Percentiles rank a stretch among this genome's conserved stretches.
phyloP scores from a whole-genome alignment of 2,888 invertebrate species.

The Phanerotoma sp. region DNA sequence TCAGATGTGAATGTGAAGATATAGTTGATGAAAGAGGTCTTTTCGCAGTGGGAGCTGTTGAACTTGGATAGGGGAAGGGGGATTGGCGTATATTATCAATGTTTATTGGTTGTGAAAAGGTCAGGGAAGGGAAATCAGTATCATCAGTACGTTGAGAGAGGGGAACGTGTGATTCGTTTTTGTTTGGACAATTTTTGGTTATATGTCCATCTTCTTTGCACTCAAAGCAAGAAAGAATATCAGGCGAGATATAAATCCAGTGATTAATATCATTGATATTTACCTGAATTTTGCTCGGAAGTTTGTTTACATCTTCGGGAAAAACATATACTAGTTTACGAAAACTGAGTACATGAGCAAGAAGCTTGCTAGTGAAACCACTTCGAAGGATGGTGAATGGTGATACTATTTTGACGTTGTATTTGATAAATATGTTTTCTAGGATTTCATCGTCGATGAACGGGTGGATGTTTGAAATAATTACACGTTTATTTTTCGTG shows the following conservation, averaged over 20 bases:
- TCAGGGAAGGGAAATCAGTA: too few relatives aligned
- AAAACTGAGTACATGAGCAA: neutral
- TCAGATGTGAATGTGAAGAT: neutral
- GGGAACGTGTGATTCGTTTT: neutral
- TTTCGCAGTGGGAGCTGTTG: neutral
- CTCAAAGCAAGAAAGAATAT: neutral
- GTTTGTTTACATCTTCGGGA: neutral
- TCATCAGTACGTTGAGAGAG: too few relatives aligned
- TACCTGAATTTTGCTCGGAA: neutral
- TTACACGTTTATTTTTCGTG: neutral
- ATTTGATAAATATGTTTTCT: neutral
- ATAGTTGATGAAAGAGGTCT: neutral
- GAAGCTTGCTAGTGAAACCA: neutral
- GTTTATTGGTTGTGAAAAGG: too few relatives aligned
- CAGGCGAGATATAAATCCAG: neutral
- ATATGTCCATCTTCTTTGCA: slow-evolving; percentile 3
- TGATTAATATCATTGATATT: neutral
- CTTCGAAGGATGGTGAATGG: neutral
- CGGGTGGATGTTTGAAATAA: neutral
- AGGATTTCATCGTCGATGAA: neutral
- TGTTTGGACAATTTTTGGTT: slow-evolving; percentile 3
- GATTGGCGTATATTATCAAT: too few relatives aligned
- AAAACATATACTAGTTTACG: neutral
- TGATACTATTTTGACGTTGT: neutral
- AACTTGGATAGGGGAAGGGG: neutral